Conservation (phyloP, 2,797 vertebrate genomes). For the Cuniculus paca region DNA sequence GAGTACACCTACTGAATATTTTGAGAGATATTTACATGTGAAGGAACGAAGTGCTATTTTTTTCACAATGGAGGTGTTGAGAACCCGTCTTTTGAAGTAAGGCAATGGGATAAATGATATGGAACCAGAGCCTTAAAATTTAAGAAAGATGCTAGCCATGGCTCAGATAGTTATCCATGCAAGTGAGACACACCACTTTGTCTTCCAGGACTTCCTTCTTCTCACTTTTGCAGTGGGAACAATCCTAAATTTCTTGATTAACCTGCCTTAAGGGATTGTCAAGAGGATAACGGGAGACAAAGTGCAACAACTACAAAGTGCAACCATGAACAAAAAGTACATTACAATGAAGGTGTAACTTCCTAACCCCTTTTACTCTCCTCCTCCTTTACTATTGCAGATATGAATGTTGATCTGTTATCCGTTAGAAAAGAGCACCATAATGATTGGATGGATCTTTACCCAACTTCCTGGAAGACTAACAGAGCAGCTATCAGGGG, state of each 20-base stretch:
- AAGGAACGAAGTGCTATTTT: not conserved
- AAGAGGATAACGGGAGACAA: not conserved
- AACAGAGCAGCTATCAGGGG: not conserved
- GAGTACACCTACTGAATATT: not conserved
- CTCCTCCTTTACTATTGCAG: not conserved
- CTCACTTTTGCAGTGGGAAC: not conserved
- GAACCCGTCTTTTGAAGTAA: not conserved
- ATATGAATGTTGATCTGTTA: not conserved
- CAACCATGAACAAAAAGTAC: not conserved
- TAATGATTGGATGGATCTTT: not conserved
- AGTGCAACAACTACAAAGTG: not conserved
- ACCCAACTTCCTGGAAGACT: not conserved
- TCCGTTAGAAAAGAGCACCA: not conserved
- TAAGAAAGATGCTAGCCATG: not conserved
- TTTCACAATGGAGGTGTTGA: not conserved
- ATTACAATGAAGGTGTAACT: not conserved
- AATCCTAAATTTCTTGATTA: not conserved
- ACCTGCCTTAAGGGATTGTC: not conserved
- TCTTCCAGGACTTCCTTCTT: not conserved
- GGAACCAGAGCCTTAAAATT: not conserved
- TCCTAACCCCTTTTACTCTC: not conserved
- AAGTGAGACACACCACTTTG: not conserved
- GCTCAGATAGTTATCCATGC: accelerated
- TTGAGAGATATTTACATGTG: not conserved
- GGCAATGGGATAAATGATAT: not conserved